These are phyloP conservation scores for Drosophila cognata DNA, from an alignment of 2,888 invertebrate genomes.

Conservation along the genomic window DNA sequence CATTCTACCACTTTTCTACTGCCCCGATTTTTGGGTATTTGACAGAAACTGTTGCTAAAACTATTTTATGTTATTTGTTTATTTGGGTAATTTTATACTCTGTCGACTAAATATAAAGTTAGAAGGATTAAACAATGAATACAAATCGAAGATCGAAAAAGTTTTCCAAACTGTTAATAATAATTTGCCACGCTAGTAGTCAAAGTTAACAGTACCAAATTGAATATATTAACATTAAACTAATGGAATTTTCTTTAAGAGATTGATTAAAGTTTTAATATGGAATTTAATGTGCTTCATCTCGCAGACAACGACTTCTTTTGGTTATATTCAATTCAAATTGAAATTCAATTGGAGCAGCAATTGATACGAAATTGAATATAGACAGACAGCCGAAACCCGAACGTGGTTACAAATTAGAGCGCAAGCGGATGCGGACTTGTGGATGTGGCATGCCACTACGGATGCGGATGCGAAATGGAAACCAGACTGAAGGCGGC, in stretches of 20 bases:
- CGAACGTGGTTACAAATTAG: constrained; percentile 50
- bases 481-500: neutral
- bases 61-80: neutral
- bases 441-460: constrained; percentile 10
- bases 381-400: constrained; percentile 24
- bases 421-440: constrained; percentile 19
- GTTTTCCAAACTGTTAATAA: neutral
- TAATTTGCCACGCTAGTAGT: fast-evolving
- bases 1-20: neutral
- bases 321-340: constrained; percentile 43
- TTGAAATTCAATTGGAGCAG: constrained; percentile 68
- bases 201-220: neutral
- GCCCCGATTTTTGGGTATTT: too few relatives aligned
- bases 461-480: constrained; percentile 10
- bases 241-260: neutral
- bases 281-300: constrained; percentile 11
- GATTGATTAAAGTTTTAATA: neutral
- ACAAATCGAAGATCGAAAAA: neutral
- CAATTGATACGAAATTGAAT: constrained; percentile 61
- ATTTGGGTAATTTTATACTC: neutral
- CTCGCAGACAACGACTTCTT: neutral
- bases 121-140: neutral
- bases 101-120: neutral
- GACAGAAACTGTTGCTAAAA: neutral
- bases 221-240: neutral